phyloP scores from a whole-genome alignment of 2,888 invertebrate genomes.

The Amphipyra berbera region DNA sequence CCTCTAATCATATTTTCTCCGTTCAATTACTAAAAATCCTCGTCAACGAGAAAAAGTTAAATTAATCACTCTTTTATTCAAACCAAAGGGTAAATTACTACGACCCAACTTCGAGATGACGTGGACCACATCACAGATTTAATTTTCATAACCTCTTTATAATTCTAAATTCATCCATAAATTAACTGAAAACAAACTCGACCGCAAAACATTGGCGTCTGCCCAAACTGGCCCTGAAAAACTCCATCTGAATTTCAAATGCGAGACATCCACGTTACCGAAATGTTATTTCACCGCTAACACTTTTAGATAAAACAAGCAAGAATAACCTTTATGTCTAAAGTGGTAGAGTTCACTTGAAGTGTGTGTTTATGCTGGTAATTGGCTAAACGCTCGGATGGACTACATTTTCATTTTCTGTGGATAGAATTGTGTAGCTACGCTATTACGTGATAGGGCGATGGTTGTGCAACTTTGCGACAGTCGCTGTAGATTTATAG shows the following conservation, averaged over 20 bases:
- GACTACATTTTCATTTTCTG: constrained; percentile 75
- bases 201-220: constrained; percentile 75
- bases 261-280: constrained; percentile 67
- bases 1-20: background rate
- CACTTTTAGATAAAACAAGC: constrained; percentile 39
- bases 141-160: constrained; percentile 62
- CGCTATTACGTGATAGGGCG: constrained; percentile 54
- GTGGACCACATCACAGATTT: constrained; percentile 51
- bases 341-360: constrained; percentile 26
- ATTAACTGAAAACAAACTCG: constrained; percentile 81
- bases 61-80: constrained; percentile 52
- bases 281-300: constrained; percentile 65
- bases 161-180: constrained; percentile 71
- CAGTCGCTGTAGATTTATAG: constrained; percentile 16
- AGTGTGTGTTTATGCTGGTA: constrained; percentile 58
- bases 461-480: constrained; percentile 44
- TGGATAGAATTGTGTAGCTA: constrained; percentile 56
- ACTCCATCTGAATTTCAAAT: constrained; percentile 81
- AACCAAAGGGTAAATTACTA: constrained; percentile 40
- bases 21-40: constrained; percentile 4
- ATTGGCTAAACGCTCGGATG: constrained; percentile 72
- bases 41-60: constrained; percentile 46
- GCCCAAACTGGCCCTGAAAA: constrained; percentile 74
- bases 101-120: constrained; percentile 27
- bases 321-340: constrained; percentile 49